Evolutionary conservation across 2,113 vertebrate genomes (phyloP), one percentile per base, ranked within the genome.

Genomic region (Colinus virginianus): DNA sequence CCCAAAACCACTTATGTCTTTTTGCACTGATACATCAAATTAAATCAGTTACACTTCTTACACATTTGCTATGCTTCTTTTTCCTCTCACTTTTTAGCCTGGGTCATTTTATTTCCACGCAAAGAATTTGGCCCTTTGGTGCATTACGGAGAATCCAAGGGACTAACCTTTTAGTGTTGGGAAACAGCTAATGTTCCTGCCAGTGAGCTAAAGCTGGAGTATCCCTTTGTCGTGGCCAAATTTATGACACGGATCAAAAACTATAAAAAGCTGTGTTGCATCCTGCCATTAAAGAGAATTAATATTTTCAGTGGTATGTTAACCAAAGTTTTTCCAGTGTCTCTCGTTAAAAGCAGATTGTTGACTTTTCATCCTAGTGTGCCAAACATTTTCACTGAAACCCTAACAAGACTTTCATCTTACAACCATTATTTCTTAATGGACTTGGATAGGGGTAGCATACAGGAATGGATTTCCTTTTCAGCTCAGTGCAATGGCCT

Each of bases 341-440:
- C 97, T 98, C 97, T 97, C 82, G 97, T 98, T 98, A 98, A 98
- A 98, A 97, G 94, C 95, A 97, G 95, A 97, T 94, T 98, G 97
- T 97, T 97, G 97, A 97, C 97, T 98, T 98, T 98, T 97, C 96
- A 93, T 97, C 89, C 87, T 96, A 79, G 95, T 96, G 96, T 98
- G 97, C 97, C 97, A 98, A 98, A 97, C 97, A 97, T 97, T 98
- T 98, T 98, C 97, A 97, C 90, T 97, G 96, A 98, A 98, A 96
- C 71, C 72, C 85, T 97, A 97, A 96, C 94, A 96, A 90, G 97
- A 97, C 97, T 98, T 98, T 98, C 97, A 98, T 97, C 97, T 98
- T 97, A 97, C 84, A 97, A 96, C 96, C 95, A 98, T 98, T 97
- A 98, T 97, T 98, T 97, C 97, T 98, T 98, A 98, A 98, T 98